These are phyloP conservation scores for Zophobas atratus DNA, from an alignment of 1,140 invertebrate genomes.

Conservation along the genomic window DNA sequence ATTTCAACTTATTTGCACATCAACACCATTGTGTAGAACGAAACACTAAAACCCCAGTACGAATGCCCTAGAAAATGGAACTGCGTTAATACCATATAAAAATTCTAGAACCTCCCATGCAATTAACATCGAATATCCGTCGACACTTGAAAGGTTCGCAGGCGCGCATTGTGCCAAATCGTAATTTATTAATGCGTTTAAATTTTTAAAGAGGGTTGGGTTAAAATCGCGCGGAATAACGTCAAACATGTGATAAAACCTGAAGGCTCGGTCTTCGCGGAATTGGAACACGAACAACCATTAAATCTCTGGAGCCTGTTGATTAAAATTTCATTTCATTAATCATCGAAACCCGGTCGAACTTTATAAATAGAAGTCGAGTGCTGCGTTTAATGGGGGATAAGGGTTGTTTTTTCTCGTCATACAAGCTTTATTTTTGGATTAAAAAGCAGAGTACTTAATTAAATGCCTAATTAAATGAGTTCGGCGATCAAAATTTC, in stretches of 20 bases:
- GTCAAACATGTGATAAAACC: conserved; percentile 34
- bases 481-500: not conserved
- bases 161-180: conserved; percentile 6
- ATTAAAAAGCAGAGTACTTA: conserved; percentile 12
- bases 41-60: not conserved
- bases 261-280: conserved; percentile 10
- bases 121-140: conserved; percentile 14
- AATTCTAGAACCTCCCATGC: conserved; percentile 15
- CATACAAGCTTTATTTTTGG: not conserved
- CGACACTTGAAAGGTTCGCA: conserved; percentile 11
- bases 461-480: conserved; percentile 13
- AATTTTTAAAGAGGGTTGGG: conserved; percentile 32
- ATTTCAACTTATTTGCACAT: conserved; percentile 26
- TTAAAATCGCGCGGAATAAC: conserved; percentile 24
- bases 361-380: conserved; percentile 34
- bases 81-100: conserved; percentile 17
- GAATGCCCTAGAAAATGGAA: conserved; percentile 8
- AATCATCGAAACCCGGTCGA: conserved; percentile 38
- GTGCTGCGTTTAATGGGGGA: not conserved
- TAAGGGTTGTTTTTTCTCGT: not conserved
- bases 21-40: conserved; percentile 20
- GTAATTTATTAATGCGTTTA: conserved; percentile 33
- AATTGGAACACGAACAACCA: conserved; percentile 26
- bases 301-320: conserved; percentile 33
- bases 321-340: conserved; percentile 42